A percentile compares a stretch with the other conserved stretches of the same genome.
phyloP scores from a whole-genome alignment of 2,888 invertebrate species.

The Drosophila melanosoma region DNA sequence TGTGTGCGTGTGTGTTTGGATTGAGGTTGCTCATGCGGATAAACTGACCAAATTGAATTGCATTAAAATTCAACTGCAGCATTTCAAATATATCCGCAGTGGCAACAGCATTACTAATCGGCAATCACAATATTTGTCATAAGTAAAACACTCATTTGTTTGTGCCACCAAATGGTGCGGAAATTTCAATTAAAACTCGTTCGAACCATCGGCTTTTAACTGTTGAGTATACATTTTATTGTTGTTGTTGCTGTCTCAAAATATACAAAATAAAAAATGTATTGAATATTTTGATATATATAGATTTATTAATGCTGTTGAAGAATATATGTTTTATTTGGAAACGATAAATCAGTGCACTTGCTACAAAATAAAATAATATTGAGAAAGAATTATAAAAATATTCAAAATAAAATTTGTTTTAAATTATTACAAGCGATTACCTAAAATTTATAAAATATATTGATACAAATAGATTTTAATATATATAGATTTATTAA shows the following conservation, averaged over 20 bases:
- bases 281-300: neutral
- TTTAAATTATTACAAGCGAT: too few relatives aligned
- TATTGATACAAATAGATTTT: too few relatives aligned
- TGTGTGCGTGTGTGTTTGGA: constrained; percentile 18
- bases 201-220: neutral
- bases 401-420: too few relatives aligned
- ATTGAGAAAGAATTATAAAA: too few relatives aligned
- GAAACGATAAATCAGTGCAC: too few relatives aligned
- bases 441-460: too few relatives aligned
- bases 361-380: too few relatives aligned
- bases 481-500: fast-evolving
- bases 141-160: constrained; percentile 12
- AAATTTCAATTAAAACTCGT: constrained; percentile 37
- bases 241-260: neutral
- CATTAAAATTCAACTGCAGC: constrained; percentile 50
- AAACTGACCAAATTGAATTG: constrained; percentile 49
- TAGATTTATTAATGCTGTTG: too few relatives aligned
- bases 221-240: neutral
- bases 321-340: too few relatives aligned
- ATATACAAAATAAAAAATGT: neutral
- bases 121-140: constrained; percentile 25
- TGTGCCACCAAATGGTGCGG: neutral
- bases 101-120: constrained; percentile 34
- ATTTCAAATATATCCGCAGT: constrained; percentile 37
- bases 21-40: constrained; percentile 42